Base-by-base conservation (phyloP, 2,113 vertebrate species). In the Anas platyrhynchos region DNA sequence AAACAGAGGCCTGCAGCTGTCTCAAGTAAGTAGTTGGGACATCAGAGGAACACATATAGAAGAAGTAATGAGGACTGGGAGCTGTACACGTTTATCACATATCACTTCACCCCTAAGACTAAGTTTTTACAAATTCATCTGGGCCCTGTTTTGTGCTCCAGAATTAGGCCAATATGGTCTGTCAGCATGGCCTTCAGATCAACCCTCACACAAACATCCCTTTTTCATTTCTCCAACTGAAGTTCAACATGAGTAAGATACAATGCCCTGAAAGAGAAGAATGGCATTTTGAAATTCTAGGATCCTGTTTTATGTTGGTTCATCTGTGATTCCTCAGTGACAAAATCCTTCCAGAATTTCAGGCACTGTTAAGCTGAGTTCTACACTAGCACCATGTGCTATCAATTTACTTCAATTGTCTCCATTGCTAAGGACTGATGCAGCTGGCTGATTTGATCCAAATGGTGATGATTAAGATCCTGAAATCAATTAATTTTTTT, bases 211-310 rank as follows among this genome's bases (percentile, higher is more conserved):
- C 29, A 77, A 83, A 80, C 55, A 8, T 2, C 20, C 1, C 4
- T 68, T 52, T 76, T 66, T 71, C 6, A 16, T 88, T 67, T 38
- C 61, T 78, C 16, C 55, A 41, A 23, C 8, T 58, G 23, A 84
- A 88, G 27, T 26, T 34, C 44, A 43, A 12, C 0, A 0, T 2
- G 25, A 68, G 16, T 18, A 73, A 86, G 22, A 48, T 0, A 27
- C 1, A 74, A 25, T 0, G 52, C 3, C 31, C 34, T 79, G 21
- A 50, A 71, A 56, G 27, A 59, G 27, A 17, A 63, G 17, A 80
- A 88, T 43, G 73, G 5, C 13, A 23, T 56, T 74, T 43, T 3
- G 3, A 15, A 71, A 71, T 50, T 50, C 55, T 44, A 27, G 55
- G 12, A 65, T 46, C 26, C 23, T 29, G 16, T 34, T 93, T 83